Conservation (phyloP, 1,140 invertebrate genomes). For the Macrocentrus cingulum region DNA sequence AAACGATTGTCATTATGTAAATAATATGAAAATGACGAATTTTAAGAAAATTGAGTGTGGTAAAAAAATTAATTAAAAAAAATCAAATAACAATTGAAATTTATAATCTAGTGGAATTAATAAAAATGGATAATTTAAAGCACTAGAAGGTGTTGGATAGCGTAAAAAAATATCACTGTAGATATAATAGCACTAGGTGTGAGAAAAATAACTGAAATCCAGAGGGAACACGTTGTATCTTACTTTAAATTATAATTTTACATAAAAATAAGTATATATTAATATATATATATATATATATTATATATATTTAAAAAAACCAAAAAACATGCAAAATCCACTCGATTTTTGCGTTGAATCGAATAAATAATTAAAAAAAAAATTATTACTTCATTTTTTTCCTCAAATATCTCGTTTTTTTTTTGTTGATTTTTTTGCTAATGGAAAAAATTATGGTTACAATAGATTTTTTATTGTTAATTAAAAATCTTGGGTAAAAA, state of each 20-base stretch:
- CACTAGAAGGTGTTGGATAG: conserved; percentile 10
- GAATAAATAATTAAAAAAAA: too few species aligned
- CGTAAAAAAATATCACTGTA: conserved; percentile 52
- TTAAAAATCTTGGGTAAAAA: too few species aligned
- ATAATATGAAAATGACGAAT: conserved; percentile 30
- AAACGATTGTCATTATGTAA: conserved; percentile 39
- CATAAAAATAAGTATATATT: conserved; percentile 14
- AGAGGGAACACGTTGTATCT: conserved; percentile 41
- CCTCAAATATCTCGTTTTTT: too few species aligned
- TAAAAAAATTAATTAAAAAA: neutral
- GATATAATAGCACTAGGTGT: conserved; percentile 54
- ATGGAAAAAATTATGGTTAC: too few species aligned
- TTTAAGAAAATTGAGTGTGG: neutral
- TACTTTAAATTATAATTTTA: conserved; percentile 17
- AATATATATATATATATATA: conserved; percentile 7
- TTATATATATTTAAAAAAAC: too few species aligned
- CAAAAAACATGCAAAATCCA: too few species aligned
- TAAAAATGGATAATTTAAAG: neutral
- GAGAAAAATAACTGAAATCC: conserved; percentile 39
- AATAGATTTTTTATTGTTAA: too few species aligned
- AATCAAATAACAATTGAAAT: neutral
- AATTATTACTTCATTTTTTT: too few species aligned
- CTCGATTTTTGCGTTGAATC: too few species aligned
- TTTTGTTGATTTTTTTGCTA: too few species aligned
- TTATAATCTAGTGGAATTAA: conserved; percentile 1